A percentile compares a stretch with the other conserved stretches of the same genome.
phyloP scores from a whole-genome alignment of 1,140 invertebrate species.

The Aphidius ervi region DNA sequence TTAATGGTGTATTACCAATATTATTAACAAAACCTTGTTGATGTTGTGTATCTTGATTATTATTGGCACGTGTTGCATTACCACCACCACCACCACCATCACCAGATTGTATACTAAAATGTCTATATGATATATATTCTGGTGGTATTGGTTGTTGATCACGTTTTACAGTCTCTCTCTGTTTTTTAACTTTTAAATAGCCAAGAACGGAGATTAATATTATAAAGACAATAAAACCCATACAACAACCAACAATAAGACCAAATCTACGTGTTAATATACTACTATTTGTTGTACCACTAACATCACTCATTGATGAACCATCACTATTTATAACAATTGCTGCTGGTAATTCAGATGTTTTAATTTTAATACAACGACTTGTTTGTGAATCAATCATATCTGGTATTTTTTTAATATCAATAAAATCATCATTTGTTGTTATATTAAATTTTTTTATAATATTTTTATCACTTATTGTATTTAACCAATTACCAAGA shows the following conservation, averaged over 20 bases:
- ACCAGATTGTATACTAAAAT: slow-evolving; percentile 54
- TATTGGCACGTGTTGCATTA: slow-evolving; percentile 7
- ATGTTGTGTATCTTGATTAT: slow-evolving; percentile 32
- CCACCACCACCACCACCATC: slow-evolving; percentile 31
- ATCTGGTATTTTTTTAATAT: slow-evolving; percentile 33
- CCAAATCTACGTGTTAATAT: slow-evolving; percentile 74
- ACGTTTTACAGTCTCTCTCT: slow-evolving; percentile 65
- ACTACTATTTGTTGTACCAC: slow-evolving; percentile 51
- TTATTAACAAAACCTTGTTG: slow-evolving; percentile 32
- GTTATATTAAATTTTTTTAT: slow-evolving; percentile 36
- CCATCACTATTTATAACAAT: slow-evolving; percentile 51
- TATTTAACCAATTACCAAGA: slow-evolving; percentile 63
- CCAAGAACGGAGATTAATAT: slow-evolving; percentile 75
- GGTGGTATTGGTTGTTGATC: slow-evolving; percentile 56
- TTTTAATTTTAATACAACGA: slow-evolving; percentile 69
- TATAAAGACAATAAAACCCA: slow-evolving; percentile 80
- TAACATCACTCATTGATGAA: slow-evolving; percentile 62
- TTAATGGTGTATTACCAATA: slow-evolving; percentile 31
- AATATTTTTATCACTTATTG: slow-evolving; percentile 29
- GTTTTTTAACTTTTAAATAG: slow-evolving; percentile 81
- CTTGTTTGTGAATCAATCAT: slow-evolving; percentile 69
- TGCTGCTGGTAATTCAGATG: slow-evolving; percentile 64
- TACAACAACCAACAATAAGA: slow-evolving; percentile 77
- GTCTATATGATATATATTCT: slow-evolving; percentile 71
- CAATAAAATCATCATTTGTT: slow-evolving; percentile 37